These are phyloP conservation scores for Drosophila leonis DNA, from an alignment of 2,888 invertebrate species.

Conservation along the genomic window DNA sequence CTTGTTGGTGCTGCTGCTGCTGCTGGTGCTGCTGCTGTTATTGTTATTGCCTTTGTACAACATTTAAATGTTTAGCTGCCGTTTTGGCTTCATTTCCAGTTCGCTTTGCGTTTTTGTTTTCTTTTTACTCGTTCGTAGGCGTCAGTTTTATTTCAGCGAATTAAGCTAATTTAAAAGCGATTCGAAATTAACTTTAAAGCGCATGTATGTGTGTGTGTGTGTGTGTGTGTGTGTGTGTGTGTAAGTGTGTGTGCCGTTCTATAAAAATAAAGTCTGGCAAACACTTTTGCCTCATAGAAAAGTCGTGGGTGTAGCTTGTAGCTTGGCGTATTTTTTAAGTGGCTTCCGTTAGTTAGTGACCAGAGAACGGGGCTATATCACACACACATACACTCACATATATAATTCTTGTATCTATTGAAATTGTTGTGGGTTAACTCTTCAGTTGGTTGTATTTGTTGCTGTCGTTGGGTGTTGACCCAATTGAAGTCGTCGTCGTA, in stretches of 20 bases:
- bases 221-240: neutral
- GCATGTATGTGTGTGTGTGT: slow-evolving; percentile 49
- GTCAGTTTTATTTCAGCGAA: slow-evolving; percentile 81
- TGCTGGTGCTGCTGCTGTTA: slow-evolving; percentile 57
- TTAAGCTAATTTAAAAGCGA: slow-evolving; percentile 84
- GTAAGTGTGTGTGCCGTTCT: slow-evolving; percentile 7
- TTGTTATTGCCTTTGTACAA: slow-evolving; percentile 78
- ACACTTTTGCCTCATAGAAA: slow-evolving; percentile 40
- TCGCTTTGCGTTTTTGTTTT: slow-evolving; percentile 43
- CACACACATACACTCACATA: slow-evolving; percentile 3
- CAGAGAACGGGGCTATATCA: slow-evolving; percentile 33
- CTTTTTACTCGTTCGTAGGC: slow-evolving; percentile 65
- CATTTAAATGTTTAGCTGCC: slow-evolving; percentile 81
- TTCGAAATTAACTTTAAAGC: slow-evolving; percentile 83
- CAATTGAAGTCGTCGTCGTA: slow-evolving; percentile 72
- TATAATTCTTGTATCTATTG: slow-evolving; percentile 58
- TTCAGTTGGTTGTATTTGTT: slow-evolving; percentile 35
- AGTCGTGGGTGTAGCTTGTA: slow-evolving; percentile 62
- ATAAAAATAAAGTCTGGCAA: slow-evolving; percentile 19
- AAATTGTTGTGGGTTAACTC: slow-evolving; percentile 68
- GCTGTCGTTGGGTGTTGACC: slow-evolving; percentile 63
- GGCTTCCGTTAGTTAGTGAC: slow-evolving; percentile 71
- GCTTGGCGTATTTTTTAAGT: slow-evolving; percentile 67
- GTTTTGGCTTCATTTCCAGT: slow-evolving; percentile 69
- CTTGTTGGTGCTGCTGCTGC: slow-evolving; percentile 26